Evolutionary conservation across 1,140 invertebrate genomes (phyloP), one percentile per base, ranked within the genome.

Genomic region (Phymastichus coffea): DNA sequence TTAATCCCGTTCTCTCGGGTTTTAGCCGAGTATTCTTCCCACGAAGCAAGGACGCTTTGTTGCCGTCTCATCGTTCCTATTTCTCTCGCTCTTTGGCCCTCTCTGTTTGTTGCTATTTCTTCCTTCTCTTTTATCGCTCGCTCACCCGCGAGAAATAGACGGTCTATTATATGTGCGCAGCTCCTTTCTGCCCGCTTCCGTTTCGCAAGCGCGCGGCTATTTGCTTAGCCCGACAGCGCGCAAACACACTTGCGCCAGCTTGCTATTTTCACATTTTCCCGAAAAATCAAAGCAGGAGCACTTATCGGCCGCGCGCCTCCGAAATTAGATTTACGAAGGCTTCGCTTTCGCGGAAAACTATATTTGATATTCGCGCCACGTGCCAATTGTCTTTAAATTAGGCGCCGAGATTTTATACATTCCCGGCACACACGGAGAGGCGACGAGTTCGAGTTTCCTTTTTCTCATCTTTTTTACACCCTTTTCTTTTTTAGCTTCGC

Each of bases 1-100:
- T 43, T 60, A 60, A 60, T 60, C 57, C 57, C 41, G 57, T 54
- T 60, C 57, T 54, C 54, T 60, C 49, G 49, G 54, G 57, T 51
- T 60, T 60, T 60, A 41, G 51, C 48, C 51, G 33, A 54, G 41
- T 40, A 49, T 37, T 59, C 47, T 60, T 54, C 51, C 51, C 57
- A 48, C 51, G 49, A 20, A 60, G n/a, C n/a, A n/a, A 52, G 52
- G 48, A 44, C 22, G 46, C 40, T 41, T 20, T 9, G 25, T 7
- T 25, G 40, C 28, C 17, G 57, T 52, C 40, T 52, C 57, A 43
- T 19, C 17, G 37, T 52, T 59, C 53, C 57, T 15, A 59, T 59
- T 46, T 35, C 26, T 46, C 8, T 20, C 19, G 14, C n/a, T n/a
- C n/a, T n/a, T n/a, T n/a, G n/a, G 10, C 28, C 6, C 25, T 28